These are phyloP conservation scores for Tetragonula clypearis DNA, from an alignment of 1,140 invertebrate genomes.

Conservation along the genomic window DNA sequence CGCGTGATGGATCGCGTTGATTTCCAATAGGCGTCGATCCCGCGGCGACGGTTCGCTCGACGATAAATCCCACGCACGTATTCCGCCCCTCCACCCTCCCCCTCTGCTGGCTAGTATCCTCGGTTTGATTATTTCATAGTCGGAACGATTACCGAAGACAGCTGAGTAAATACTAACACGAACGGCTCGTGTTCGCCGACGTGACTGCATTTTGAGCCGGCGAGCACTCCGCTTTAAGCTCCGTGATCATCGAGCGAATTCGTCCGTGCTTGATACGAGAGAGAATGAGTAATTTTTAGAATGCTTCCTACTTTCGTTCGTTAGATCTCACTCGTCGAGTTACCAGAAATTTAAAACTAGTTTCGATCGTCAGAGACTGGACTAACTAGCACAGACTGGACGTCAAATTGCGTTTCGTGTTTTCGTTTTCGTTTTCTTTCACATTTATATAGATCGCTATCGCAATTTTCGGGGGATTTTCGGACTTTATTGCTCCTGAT, in stretches of 20 bases:
- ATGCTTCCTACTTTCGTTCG: no score
- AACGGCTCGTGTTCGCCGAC: background rate
- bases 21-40: slow-evolving; percentile 11
- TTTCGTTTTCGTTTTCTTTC: no score
- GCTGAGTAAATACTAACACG: slow-evolving; percentile 42
- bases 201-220: slow-evolving; percentile 32
- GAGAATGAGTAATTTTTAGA: no score
- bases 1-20: slow-evolving; percentile 27
- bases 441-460: no score
- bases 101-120: background rate
- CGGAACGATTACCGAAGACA: slow-evolving; percentile 41
- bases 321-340: no score
- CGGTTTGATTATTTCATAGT: slow-evolving; percentile 58
- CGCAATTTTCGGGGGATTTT: no score
- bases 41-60: background rate
- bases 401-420: no score
- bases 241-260: slow-evolving; percentile 44
- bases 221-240: slow-evolving; percentile 41
- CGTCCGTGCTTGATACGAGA: background rate
- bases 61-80: slow-evolving; percentile 30
- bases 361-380: no score
- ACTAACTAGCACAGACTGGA: no score
- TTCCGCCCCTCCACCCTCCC: no score
- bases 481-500: no score
- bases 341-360: no score